phyloP scores from a whole-genome alignment of 2,888 invertebrate genomes.

The Tromatobia lineatoria region DNA sequence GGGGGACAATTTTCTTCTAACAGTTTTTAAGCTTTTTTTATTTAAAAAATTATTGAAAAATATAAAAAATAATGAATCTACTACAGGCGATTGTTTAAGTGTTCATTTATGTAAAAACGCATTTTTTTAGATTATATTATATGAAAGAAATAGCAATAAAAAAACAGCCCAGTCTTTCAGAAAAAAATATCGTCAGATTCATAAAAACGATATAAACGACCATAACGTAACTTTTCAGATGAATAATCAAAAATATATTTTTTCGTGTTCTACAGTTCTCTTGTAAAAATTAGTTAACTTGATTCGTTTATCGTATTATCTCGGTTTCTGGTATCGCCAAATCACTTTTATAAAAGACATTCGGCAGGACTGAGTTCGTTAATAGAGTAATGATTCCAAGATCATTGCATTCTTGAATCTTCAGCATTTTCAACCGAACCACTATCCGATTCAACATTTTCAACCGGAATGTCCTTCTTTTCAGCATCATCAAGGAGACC shows the following conservation, averaged over 20 bases:
- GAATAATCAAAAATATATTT: neutral
- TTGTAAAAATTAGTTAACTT: neutral
- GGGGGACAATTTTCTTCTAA: too few relatives aligned
- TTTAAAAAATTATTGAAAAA: too few relatives aligned
- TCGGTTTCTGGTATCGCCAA: neutral
- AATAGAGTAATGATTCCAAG: neutral
- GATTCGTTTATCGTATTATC: neutral
- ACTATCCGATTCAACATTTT: neutral
- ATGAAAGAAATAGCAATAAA: too few relatives aligned
- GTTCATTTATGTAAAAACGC: too few relatives aligned
- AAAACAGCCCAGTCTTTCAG: too few relatives aligned
- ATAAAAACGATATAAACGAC: too few relatives aligned
- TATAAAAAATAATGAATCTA: too few relatives aligned
- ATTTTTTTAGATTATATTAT: too few relatives aligned
- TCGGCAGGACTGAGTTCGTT: neutral
- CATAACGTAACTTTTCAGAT: too few relatives aligned
- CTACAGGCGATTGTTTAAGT: too few relatives aligned
- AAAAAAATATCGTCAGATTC: too few relatives aligned
- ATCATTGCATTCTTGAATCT: neutral
- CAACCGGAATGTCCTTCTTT: neutral
- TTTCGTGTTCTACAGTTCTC: neutral
- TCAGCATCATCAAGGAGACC: neutral
- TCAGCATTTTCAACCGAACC: neutral
- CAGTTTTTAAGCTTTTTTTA: too few relatives aligned
- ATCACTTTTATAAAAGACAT: neutral